Conservation (phyloP, 1,140 invertebrate species). For the Drosophila tani region DNA sequence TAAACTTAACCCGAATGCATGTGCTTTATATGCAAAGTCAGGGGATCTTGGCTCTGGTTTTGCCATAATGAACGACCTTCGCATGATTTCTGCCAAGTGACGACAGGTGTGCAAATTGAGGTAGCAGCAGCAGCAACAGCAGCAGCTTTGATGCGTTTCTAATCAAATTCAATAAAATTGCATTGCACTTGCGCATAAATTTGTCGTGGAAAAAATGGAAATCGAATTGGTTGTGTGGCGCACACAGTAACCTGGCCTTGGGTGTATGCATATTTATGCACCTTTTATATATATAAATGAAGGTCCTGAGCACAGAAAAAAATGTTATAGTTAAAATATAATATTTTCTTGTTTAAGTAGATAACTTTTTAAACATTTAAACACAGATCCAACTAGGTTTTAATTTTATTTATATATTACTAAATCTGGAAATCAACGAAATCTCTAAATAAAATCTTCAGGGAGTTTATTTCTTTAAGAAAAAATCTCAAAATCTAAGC, state of each 20-base stretch:
- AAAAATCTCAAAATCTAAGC: no score
- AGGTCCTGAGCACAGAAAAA: constrained; percentile 8
- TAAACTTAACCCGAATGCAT: constrained; percentile 25
- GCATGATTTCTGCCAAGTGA: constrained; percentile 18
- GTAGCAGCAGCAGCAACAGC: constrained; percentile 3
- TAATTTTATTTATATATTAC: no score
- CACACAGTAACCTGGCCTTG: constrained; percentile 9
- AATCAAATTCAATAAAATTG: constrained; percentile 56
- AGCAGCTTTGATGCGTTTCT: constrained; percentile 45
- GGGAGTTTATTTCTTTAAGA: no score
- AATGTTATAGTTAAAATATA: no score
- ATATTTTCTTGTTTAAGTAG: no score
- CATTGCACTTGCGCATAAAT: constrained; percentile 52
- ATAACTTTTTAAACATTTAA: no score
- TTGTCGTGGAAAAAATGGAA: constrained; percentile 40
- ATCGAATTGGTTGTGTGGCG: constrained; percentile 35
- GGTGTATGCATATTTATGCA: constrained; percentile 40
- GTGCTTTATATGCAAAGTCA: background rate
- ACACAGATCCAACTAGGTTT: no score
- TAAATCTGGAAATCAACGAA: no score
- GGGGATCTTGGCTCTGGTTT: no score
- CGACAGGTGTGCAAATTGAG: constrained; percentile 23
- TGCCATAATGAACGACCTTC: constrained; percentile 36
- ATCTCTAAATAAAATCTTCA: no score
- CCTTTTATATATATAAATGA: constrained; percentile 1